Base-by-base conservation (phyloP, 2,797 vertebrate species). In the Sebastolobus altivelis region DNA sequence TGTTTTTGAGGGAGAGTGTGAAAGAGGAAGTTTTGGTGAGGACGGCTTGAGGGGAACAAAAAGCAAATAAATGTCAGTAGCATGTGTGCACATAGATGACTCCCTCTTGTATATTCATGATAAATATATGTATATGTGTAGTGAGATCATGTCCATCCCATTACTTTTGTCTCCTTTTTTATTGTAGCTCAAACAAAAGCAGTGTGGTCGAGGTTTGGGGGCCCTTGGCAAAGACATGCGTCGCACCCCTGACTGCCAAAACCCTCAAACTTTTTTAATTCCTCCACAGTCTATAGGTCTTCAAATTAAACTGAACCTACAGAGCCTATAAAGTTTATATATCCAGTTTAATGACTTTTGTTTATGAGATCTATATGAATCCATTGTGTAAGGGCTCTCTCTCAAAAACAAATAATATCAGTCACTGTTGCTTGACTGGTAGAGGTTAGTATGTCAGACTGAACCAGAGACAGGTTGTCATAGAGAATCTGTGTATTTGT, bases 1-100 rank as follows among this genome's bases (percentile, higher is more conserved):
- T 90, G 88, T 90, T 89, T 87, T 88, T 83, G 79, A 80, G 59
- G 59, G 71, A 72, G 75, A 77, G 79, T 83, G 87, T 88, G 89
- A 91, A 84, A 87, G 81, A 86, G 79, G 65, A 88, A 80, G 80
- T 89, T 84, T 81, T 68, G 68, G 80, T 35, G 59, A 67, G 67
- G 12, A 74, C 75, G 61, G 60, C 22, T 65, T 16, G 38, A 59
- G 77, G 70, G 29, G 60, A 79, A 70, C 54, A 81, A 59, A 60
- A 69, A 63, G 63, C 22, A 22, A 81, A 75, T n/a, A 62, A 72
- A 72, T 33, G 49, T 55, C 12, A 18, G 29, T 8, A 56, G 43
- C 27, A 40, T 43, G 2, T 54, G 8, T 60, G 18, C 20, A 61
- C 13, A 54, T 4, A 9, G 29, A 22, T 4, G 0, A 22, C 56